Base-by-base conservation (phyloP, 2,113 vertebrate species). In the Chloroceryle aenea region DNA sequence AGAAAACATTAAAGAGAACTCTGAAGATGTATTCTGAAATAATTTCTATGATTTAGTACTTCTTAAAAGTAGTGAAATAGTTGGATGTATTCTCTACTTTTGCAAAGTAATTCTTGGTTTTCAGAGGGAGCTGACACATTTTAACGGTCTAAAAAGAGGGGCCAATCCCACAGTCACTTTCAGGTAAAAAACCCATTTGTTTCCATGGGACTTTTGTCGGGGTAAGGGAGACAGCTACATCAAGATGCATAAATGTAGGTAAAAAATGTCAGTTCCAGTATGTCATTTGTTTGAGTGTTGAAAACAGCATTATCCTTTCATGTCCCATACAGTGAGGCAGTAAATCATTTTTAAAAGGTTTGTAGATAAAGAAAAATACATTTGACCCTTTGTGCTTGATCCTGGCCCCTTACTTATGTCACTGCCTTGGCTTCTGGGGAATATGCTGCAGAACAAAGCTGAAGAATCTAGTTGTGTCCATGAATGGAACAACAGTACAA, bases 281-380 rank as follows among this genome's bases (percentile, higher is more conserved):
- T 38, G 89, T 83, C 84, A 86, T 96, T 93, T 92, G 64, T 97
- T 90, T 88, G 85, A 81, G 87, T 74, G 77, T 81, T 95, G 83
- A 96, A 93, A 95, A 93, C n/a, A 89, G 61, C 94, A 87, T 96
- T 94, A 84, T 95, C 80, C 94, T 95, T 95, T 95, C 88, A 89
- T 93, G 76, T 90, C 74, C 73, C 53, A 91, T 89, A 89, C 11
- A 79, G 56, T 25, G 71, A 89, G 59, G 91, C 81, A 93, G 53
- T 95, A 96, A 96, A 98, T 97, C 34, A 97, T 83, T 95, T 89
- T 53, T 52, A 85, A 94, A 91, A 80, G 76, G 88, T 89, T 95
- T 85, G 43, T 78, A 94, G 79, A 79, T 59, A 93, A 88, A 97
- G 91, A 95, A 92, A 97, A 97, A 96, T 94, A 89, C 79, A 63